A percentile compares a stretch with the other conserved stretches of the same genome.
Conservation (phyloP, 2,797 vertebrate species). For the Enteromius paludinosus region DNA sequence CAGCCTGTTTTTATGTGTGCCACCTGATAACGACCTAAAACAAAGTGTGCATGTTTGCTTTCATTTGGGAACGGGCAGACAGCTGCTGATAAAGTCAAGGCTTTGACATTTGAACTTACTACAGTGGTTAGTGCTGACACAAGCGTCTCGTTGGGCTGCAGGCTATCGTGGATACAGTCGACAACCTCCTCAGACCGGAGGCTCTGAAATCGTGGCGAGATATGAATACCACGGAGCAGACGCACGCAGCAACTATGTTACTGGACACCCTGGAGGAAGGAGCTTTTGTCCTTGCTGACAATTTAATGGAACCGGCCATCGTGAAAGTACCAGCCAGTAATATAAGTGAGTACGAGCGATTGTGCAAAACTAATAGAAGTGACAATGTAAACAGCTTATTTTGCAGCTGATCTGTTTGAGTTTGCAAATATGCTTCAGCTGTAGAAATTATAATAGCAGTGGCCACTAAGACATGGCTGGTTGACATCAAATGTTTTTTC, state of each 20-base stretch:
- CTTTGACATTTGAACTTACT: slow-evolving; percentile 48
- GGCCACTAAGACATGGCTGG: not conserved
- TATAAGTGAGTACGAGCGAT: slow-evolving; percentile 88
- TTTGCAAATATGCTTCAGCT: slow-evolving; percentile 18
- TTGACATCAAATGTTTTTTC: slow-evolving; percentile 7
- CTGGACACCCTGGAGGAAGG: slow-evolving; percentile 98
- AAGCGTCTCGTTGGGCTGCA: slow-evolving; percentile 66
- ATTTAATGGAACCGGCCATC: slow-evolving; percentile 94
- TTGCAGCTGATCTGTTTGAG: not conserved
- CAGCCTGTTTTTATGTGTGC: slow-evolving; percentile 41
- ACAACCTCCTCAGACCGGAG: slow-evolving; percentile 95
- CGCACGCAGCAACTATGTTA: slow-evolving; percentile 96
- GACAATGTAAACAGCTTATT: slow-evolving; percentile 37
- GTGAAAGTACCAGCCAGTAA: slow-evolving; percentile 98
- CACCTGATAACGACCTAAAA: slow-evolving; percentile 46
- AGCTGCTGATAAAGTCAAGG: slow-evolving; percentile 35
- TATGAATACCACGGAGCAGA: slow-evolving; percentile 98
- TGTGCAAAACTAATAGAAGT: slow-evolving; percentile 5
- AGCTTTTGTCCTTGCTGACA: slow-evolving; percentile 97
- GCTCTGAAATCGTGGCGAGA: slow-evolving; percentile 96
- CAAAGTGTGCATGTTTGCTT: slow-evolving; percentile 56
- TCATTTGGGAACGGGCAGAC: slow-evolving; percentile 31
- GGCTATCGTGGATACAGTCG: slow-evolving; percentile 98
- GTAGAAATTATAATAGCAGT: not conserved
- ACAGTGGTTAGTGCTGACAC: slow-evolving; percentile 56